These are phyloP conservation scores for Scelioninae gen. 2 DNA, from an alignment of 2,888 invertebrate genomes.

Conservation along the genomic window DNA sequence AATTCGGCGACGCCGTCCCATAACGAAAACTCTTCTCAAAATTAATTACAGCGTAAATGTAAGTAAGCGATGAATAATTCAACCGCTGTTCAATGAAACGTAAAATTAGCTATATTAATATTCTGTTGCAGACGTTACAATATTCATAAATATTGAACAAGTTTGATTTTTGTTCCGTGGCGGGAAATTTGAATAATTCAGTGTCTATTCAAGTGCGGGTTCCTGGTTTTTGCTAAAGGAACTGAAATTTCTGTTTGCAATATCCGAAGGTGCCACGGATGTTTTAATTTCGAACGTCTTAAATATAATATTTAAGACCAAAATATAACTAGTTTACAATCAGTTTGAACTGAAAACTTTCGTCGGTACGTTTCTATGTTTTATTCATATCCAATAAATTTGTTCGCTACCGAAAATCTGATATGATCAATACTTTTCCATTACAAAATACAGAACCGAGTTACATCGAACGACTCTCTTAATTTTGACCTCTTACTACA, in stretches of 20 bases:
- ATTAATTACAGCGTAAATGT: constrained; percentile 3
- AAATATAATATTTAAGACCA: too few species aligned
- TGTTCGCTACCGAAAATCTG: too few species aligned
- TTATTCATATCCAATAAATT: too few species aligned
- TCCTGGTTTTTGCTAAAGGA: constrained; percentile 9
- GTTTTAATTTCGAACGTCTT: too few species aligned
- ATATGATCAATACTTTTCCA: too few species aligned
- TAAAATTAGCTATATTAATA: background rate
- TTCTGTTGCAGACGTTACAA: constrained; percentile 10
- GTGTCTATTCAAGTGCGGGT: background rate
- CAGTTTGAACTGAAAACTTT: too few species aligned
- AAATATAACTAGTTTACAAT: too few species aligned
- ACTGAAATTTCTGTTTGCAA: constrained; percentile 56
- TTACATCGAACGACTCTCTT: too few species aligned
- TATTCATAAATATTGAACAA: constrained; percentile 23
- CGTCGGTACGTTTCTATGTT: too few species aligned
- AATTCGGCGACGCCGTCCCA: background rate
- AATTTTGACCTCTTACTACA: too few species aligned
- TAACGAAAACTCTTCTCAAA: constrained; percentile 4
- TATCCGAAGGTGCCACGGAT: too few species aligned
- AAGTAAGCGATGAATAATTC: constrained; percentile 13
- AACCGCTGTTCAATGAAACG: constrained; percentile 2
- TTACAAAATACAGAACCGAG: too few species aligned
- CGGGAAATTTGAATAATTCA: constrained; percentile 29
- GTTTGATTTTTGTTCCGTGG: constrained; percentile 22